These are phyloP conservation scores for Cercopithecus mitis DNA, from an alignment of 2,797 vertebrate genomes.

Conservation along the genomic window DNA sequence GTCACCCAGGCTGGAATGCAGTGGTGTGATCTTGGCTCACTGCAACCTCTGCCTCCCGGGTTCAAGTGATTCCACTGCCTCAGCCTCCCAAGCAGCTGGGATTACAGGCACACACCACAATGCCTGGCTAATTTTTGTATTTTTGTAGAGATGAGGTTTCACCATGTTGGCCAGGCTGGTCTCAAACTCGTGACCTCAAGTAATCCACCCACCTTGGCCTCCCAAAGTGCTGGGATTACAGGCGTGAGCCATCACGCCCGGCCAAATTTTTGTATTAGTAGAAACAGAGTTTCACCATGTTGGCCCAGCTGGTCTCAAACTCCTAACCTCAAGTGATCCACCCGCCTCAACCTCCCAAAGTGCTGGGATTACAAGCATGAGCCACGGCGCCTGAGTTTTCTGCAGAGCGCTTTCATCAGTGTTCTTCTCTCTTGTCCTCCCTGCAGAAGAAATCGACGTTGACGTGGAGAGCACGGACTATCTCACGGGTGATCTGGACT, in stretches of 20 bases:
- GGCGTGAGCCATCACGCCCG: neutral
- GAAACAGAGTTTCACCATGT: neutral
- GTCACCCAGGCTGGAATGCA: neutral
- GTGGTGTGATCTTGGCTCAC: neutral
- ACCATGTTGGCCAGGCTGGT: neutral
- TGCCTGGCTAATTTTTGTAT: neutral
- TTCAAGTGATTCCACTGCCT: neutral
- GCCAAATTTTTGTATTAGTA: neutral
- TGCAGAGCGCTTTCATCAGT: neutral
- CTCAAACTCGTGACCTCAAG: neutral
- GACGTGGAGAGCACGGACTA: constrained; percentile 95
- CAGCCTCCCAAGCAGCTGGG: neutral
- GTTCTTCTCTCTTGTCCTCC: neutral
- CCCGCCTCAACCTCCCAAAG: neutral
- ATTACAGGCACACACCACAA: neutral
- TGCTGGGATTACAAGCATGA: neutral
- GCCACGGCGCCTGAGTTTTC: neutral
- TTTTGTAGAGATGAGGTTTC: neutral
- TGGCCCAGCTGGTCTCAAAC: neutral
- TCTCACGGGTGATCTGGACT: constrained; percentile 93
- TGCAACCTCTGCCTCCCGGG: neutral
- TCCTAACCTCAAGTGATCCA: neutral
- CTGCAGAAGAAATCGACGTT: constrained; percentile 91
- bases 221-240: neutral
- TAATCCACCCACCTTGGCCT: neutral